A percentile compares a stretch with the other conserved stretches of the same genome.
phyloP scores from a whole-genome alignment of 2,797 vertebrate species.

The Megaceryle alcyon region DNA sequence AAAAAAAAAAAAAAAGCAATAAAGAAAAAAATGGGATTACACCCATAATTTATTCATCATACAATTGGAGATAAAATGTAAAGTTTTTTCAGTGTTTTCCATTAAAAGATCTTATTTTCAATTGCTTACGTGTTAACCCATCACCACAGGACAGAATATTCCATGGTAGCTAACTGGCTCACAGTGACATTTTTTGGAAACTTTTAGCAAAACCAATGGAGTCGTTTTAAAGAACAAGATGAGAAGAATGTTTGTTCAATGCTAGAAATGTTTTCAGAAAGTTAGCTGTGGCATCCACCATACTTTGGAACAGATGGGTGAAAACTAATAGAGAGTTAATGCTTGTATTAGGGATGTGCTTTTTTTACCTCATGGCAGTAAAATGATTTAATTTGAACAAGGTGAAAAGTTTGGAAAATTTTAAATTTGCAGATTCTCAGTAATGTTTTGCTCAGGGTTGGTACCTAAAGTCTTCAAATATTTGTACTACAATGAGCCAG shows the following conservation, averaged over 20 bases:
- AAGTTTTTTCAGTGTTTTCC: neutral
- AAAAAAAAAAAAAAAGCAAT: neutral
- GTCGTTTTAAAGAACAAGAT: neutral
- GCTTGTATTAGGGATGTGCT: neutral
- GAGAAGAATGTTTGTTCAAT: neutral
- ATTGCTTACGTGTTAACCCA: neutral
- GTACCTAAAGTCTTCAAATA: slow-evolving; percentile 19
- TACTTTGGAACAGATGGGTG: neutral
- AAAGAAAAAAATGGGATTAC: neutral
- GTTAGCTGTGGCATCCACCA: neutral
- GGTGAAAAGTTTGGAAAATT: neutral
- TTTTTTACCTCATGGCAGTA: neutral
- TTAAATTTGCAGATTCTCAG: neutral
- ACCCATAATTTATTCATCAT: neutral
- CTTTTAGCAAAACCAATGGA: neutral
- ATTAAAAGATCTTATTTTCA: neutral
- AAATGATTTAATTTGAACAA: neutral
- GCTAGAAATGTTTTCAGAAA: neutral
- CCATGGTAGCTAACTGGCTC: neutral
- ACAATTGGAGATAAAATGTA: neutral
- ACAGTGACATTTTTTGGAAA: neutral
- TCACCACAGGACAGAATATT: neutral
- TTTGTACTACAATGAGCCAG: neutral
- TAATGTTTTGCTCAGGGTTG: neutral
- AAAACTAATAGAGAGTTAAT: neutral